A percentile compares a stretch with the other conserved stretches of the same genome.
phyloP scores from a whole-genome alignment of 2,797 vertebrate species.

The Sebastes matsubarae region DNA sequence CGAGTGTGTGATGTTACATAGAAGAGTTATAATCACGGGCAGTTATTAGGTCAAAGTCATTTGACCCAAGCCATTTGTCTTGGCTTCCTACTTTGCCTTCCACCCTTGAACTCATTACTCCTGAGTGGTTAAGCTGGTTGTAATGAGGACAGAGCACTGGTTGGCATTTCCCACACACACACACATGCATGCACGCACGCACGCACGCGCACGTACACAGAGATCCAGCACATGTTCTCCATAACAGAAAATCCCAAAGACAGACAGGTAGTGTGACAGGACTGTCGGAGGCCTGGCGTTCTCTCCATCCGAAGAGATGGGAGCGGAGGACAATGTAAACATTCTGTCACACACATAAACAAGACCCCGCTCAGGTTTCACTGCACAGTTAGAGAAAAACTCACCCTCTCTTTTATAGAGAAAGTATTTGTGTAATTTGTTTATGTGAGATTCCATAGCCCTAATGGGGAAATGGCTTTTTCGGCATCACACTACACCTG shows the following conservation, averaged over 20 bases:
- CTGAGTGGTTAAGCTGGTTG: constrained; percentile 44
- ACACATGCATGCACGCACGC: neutral
- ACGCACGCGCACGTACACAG: neutral
- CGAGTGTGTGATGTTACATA: neutral
- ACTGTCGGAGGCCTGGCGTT: constrained; percentile 60
- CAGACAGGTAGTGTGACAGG: constrained; percentile 72
- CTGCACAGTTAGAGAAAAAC: constrained; percentile 55
- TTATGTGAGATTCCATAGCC: constrained; percentile 74
- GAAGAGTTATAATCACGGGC: constrained; percentile 22
- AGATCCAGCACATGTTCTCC: constrained; percentile 67
- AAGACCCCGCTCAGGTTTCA: constrained; percentile 72
- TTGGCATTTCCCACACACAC: constrained; percentile 25
- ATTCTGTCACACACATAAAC: constrained; percentile 80
- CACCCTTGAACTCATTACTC: constrained; percentile 49
- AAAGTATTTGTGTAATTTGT: constrained; percentile 83
- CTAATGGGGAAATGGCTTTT: constrained; percentile 78
- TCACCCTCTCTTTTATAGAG: constrained; percentile 69
- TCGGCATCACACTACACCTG: constrained; percentile 75
- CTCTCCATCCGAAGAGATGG: constrained; percentile 59
- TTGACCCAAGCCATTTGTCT: neutral
- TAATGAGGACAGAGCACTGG: constrained; percentile 44
- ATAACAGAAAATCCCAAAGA: constrained; percentile 61
- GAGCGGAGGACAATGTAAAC: constrained; percentile 78
- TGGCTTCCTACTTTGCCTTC: constrained; percentile 3
- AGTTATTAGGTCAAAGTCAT: constrained; percentile 15